A percentile compares a stretch with the other conserved stretches of the same genome.
These are phyloP conservation scores for Coenonympha arcania DNA, from an alignment of 2,888 invertebrate genomes.

Conservation along the genomic window DNA sequence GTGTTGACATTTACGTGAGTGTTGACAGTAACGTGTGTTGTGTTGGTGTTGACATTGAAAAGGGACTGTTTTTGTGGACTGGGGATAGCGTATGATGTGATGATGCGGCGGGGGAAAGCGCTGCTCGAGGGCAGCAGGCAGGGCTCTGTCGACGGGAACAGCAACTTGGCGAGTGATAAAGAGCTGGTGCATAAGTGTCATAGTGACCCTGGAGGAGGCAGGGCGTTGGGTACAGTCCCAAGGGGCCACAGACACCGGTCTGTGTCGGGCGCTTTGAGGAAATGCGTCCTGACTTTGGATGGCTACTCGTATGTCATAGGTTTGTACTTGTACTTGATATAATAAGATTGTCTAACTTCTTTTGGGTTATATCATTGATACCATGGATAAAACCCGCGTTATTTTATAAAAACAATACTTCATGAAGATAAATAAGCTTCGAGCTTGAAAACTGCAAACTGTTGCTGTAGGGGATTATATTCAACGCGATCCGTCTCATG, in stretches of 20 bases:
- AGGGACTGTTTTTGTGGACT: constrained; percentile 17
- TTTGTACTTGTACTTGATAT: constrained; percentile 65
- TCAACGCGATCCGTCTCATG: no score
- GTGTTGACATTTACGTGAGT: constrained; percentile 3
- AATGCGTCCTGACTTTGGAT: constrained; percentile 87
- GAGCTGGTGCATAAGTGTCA: constrained; percentile 80
- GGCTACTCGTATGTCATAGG: constrained; percentile 92
- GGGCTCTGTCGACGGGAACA: constrained; percentile 64
- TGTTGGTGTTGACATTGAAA: background rate
- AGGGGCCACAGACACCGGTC: constrained; percentile 60
- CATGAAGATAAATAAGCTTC: background rate
- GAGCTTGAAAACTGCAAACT: background rate
- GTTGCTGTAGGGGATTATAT: no score
- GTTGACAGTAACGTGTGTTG: constrained; percentile 1
- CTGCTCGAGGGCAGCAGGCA: constrained; percentile 67
- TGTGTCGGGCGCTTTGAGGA: constrained; percentile 77
- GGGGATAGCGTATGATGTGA: constrained; percentile 67
- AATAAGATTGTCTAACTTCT: background rate
- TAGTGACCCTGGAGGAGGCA: constrained; percentile 77
- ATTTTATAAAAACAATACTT: background rate
- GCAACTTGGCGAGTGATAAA: constrained; percentile 63
- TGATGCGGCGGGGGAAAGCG: constrained; percentile 67
- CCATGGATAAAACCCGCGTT: no score
- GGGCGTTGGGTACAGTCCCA: constrained; percentile 56
- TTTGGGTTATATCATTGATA: no score